phyloP scores from a whole-genome alignment of 1,140 invertebrate species.

The Steinernema feltiae region DNA sequence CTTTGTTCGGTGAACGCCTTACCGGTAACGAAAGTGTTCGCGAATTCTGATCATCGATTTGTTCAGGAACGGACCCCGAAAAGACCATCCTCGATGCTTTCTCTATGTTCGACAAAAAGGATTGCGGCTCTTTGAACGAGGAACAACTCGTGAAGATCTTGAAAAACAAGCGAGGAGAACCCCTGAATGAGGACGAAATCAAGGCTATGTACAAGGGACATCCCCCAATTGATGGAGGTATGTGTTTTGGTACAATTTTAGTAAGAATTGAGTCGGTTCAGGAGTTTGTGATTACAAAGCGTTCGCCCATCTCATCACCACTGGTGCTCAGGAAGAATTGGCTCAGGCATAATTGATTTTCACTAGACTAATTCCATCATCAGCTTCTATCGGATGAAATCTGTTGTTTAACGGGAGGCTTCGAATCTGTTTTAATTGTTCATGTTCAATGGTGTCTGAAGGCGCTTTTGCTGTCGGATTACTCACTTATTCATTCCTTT shows the following conservation, averaged over 20 bases:
- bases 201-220: slow-evolving; percentile 59
- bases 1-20: slow-evolving; percentile 86
- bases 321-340: slow-evolving; percentile 56
- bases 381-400: neutral
- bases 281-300: slow-evolving; percentile 53
- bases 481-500: slow-evolving; percentile 6
- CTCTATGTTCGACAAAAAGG: slow-evolving; percentile 90
- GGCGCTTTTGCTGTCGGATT: slow-evolving; percentile 10
- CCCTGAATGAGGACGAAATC: slow-evolving; percentile 54
- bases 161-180: slow-evolving; percentile 56
- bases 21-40: slow-evolving; percentile 40
- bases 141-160: slow-evolving; percentile 54
- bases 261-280: neutral
- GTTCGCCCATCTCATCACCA: slow-evolving; percentile 57
- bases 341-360: slow-evolving; percentile 46
- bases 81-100: slow-evolving; percentile 94
- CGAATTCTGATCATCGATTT: slow-evolving; percentile 19
- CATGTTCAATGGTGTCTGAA: neutral
- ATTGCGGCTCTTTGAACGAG: slow-evolving; percentile 64
- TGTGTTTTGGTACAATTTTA: neutral
- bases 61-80: slow-evolving; percentile 91
- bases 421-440: neutral
- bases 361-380: neutral
- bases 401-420: neutral
- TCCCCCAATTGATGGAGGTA: slow-evolving; percentile 54